phyloP scores from a whole-genome alignment of 2,888 invertebrate species.

The Campaea margaritaria region DNA sequence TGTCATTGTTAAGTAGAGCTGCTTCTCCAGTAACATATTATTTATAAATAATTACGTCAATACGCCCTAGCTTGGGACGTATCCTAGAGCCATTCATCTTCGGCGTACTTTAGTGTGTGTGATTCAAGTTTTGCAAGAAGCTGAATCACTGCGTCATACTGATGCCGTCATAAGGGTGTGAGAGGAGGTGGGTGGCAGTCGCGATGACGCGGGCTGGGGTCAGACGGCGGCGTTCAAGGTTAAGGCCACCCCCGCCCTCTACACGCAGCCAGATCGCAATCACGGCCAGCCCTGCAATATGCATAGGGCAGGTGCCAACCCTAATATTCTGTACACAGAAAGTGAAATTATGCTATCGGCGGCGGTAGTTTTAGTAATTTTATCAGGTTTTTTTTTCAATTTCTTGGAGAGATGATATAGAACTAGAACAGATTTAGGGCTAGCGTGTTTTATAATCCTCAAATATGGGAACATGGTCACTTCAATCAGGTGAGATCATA shows the following conservation, averaged over 20 bases:
- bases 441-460: no score
- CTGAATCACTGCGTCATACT: slow-evolving; percentile 12
- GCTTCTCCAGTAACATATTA: no score
- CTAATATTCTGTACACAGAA: slow-evolving; percentile 17
- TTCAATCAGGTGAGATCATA: no score
- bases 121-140: slow-evolving; percentile 44
- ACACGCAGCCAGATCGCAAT: slow-evolving; percentile 53
- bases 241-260: slow-evolving; percentile 70
- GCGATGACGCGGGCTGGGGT: slow-evolving; percentile 60
- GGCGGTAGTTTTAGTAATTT: no score
- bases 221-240: slow-evolving; percentile 82
- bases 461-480: no score
- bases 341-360: slow-evolving; percentile 19
- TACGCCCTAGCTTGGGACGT: no score
- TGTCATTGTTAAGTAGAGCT: no score
- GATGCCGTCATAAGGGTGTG: slow-evolving; percentile 14
- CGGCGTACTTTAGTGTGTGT: background rate
- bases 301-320: slow-evolving; percentile 29
- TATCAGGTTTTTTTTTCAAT: background rate
- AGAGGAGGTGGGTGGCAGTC: slow-evolving; percentile 46
- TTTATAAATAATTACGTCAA: no score
- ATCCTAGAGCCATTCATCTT: no score
- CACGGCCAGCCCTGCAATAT: slow-evolving; percentile 44
- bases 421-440: no score
- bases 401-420: background rate